Evolutionary conservation across 64 coral and sea anemone species (phyloP).

Genomic region (Actinia equina): DNA sequence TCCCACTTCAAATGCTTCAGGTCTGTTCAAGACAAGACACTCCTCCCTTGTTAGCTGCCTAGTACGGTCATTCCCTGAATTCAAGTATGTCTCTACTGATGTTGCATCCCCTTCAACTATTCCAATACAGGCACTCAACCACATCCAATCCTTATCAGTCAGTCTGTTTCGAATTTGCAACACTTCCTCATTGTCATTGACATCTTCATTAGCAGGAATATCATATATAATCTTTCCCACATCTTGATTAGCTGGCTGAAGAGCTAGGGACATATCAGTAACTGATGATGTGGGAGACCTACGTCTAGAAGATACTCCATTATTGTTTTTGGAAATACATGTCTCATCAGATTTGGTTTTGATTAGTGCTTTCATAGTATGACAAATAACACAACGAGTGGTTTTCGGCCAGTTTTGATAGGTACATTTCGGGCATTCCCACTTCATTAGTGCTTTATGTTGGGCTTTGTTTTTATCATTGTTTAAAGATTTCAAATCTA

Average conservation of each 20-base stretch:
- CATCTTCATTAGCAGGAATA: conserved; percentile 82
- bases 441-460: conserved; percentile 73
- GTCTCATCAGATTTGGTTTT: conserved; percentile 53
- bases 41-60: conserved; percentile 88
- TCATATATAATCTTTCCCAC: conserved; percentile 92
- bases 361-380: conserved; percentile 30
- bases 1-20: conserved; percentile 91
- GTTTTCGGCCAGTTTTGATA: conserved; percentile 98
- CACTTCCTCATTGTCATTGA: conserved; percentile 80
- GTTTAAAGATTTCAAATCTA: conserved; percentile 76
- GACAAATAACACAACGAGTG: conserved; percentile 79
- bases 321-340: conserved; percentile 23
- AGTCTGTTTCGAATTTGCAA: conserved; percentile 86
- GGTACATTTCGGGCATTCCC: conserved; percentile 94
- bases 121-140: conserved; percentile 97
- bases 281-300: conserved; percentile 74
- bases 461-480: conserved; percentile 92
- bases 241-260: conserved; percentile 74
- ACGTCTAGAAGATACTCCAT: conserved; percentile 45
- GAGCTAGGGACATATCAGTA: conserved; percentile 57
- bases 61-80: conserved; percentile 77
- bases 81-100: conserved; percentile 83
- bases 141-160: conserved; percentile 94
- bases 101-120: conserved; percentile 92
- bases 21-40: conserved; percentile 83